Evolutionary conservation across 1,140 invertebrate species (phyloP).

Genomic region (Lithobius niger): DNA sequence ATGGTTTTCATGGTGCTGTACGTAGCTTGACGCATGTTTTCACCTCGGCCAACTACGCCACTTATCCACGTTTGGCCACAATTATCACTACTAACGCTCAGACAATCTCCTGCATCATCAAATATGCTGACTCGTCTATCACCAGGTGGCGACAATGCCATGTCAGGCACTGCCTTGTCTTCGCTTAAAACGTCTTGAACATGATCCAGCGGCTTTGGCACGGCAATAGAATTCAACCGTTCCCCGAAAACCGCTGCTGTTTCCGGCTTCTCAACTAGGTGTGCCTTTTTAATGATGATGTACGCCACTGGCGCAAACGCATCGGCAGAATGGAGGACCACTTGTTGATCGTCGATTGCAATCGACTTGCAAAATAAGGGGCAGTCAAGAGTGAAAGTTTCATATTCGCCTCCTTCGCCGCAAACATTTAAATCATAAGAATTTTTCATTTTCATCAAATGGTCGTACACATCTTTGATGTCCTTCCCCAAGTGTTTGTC

Average conservation of each 20-base stretch:
- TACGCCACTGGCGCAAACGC: conserved; percentile 85
- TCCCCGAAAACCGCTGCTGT: no score
- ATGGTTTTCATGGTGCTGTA: not conserved
- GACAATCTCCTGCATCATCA: no score
- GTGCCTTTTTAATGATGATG: conserved; percentile 69
- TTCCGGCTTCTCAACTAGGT: conserved; percentile 26
- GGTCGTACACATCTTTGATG: conserved; percentile 66
- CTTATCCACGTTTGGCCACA: not conserved
- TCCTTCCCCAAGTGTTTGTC: conserved; percentile 74
- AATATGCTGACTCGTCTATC: no score
- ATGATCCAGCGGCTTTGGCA: not conserved
- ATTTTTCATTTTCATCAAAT: conserved; percentile 73
- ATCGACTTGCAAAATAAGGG: conserved; percentile 84
- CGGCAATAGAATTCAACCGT: not conserved
- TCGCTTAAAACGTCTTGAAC: not conserved
- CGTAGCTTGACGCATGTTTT: not conserved
- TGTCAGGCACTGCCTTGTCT: no score
- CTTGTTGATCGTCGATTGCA: conserved; percentile 71
- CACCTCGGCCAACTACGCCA: not conserved
- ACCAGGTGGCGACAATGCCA: no score
- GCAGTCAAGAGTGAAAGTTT: conserved; percentile 94
- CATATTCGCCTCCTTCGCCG: conserved; percentile 98
- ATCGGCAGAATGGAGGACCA: conserved; percentile 76
- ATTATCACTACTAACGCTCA: no score
- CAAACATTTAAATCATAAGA: conserved; percentile 95